Evolutionary conservation across 2,797 vertebrate species (phyloP), one percentile per base, ranked within the genome.

Genomic region (Eupleurogrammus muticus): DNA sequence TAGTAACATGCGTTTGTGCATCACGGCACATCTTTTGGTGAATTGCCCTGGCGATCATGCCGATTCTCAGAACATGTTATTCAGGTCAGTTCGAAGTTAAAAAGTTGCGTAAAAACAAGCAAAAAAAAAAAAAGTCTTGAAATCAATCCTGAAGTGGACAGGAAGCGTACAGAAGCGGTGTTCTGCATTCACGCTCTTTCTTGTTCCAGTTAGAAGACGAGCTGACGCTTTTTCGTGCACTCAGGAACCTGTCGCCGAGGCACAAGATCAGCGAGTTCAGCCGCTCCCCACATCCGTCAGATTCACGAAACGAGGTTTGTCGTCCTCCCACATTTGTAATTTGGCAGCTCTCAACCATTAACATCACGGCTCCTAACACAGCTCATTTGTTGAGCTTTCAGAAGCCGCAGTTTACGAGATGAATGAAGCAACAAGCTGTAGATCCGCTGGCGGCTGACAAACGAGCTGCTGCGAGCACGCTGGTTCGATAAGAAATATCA

Each of bases 351-450:
- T 47, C 67, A 71, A 2, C 67, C 83, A 87, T 92, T 90, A 89
- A 75, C 87, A 82, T 80, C 80, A 83, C 79, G 72, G 28, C 28
- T 28, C 28, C 28, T 65, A 77, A 67, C 72, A 73, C 28, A 73
- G 57, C 89, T 89, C 85, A 88, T 92, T 91, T 89, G 70, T 84
- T 82, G 73, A 80, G 80, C 81, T 79, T 82, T 87, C 88, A 85
- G 64, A 62, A 38, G 68, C 75, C 54, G 54, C 11, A 57, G 81
- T 81, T 64, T 64, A 50, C 86, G 77, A 85, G 78, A 91, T 88
- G 73, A 89, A 91, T 88, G 85, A 69, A 78, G 68, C 63, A 36
- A 42, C 46, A 28, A 64, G 78, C 55, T 68, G 75, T 72, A 64
- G 59, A 82, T 75, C 58, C 83, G 48, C 38, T 73, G 55, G 56